A percentile compares a stretch with the other conserved stretches of the same genome.
Conservation (phyloP, 2,113 vertebrate species). For the Phycodurus eques region DNA sequence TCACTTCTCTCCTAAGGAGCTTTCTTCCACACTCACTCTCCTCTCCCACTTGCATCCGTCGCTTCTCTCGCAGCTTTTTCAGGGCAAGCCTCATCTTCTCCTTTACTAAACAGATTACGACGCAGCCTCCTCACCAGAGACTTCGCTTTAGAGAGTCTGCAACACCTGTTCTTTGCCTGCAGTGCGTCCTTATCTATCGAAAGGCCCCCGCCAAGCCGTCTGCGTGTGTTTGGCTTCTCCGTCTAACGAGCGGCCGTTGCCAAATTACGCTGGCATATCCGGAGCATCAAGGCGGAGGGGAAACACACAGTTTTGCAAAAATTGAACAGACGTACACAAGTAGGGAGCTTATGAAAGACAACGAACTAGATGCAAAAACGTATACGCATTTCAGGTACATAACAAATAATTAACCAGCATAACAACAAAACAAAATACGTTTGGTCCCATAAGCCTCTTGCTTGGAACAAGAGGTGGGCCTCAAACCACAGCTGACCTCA, state of each 20-base stretch:
- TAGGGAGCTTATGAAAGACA: not conserved
- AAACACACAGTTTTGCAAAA: slow-evolving; percentile 34
- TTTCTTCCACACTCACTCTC: slow-evolving; percentile 6
- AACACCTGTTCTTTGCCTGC: slow-evolving; percentile 60
- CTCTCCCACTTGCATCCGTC: not conserved
- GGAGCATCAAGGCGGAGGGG: slow-evolving; percentile 46
- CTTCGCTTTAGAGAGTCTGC: slow-evolving; percentile 38
- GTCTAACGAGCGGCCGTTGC: slow-evolving; percentile 51
- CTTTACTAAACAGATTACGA: slow-evolving; percentile 44
- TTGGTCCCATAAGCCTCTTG: slow-evolving; percentile 19
- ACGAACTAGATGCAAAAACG: no score
- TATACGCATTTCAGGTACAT: not conserved
- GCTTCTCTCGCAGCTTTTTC: not conserved
- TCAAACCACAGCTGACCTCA: slow-evolving; percentile 25
- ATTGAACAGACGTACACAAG: slow-evolving; percentile 26
- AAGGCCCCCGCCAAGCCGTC: slow-evolving; percentile 48
- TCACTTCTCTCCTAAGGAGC: not conserved
- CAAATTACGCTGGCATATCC: slow-evolving; percentile 48
- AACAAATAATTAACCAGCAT: not conserved
- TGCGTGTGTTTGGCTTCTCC: slow-evolving; percentile 45
- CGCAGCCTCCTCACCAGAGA: slow-evolving; percentile 40
- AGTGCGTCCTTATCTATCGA: slow-evolving; percentile 60
- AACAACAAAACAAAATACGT: not conserved
- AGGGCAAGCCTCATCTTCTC: slow-evolving; percentile 9
- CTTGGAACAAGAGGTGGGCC: slow-evolving; percentile 46